Conservation (phyloP, 2,888 invertebrate species). For the Cryptocheilus praepositus region DNA sequence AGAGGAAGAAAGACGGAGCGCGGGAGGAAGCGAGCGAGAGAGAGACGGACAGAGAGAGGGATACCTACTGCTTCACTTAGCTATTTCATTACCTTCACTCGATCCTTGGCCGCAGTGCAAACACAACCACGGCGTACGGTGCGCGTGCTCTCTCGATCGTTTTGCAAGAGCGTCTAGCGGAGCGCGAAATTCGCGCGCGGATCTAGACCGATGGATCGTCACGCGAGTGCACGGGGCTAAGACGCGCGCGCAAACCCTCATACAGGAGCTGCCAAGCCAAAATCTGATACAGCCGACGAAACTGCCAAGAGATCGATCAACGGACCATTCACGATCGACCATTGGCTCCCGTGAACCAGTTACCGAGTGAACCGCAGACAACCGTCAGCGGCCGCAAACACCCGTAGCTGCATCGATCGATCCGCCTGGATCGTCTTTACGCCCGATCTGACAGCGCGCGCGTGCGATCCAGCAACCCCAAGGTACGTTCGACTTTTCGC, state of each 20-base stretch:
- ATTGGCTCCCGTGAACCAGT: constrained; percentile 20
- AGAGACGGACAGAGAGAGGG: constrained; percentile 30
- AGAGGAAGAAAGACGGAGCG: constrained; percentile 24
- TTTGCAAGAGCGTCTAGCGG: constrained; percentile 9
- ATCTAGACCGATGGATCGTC: constrained; percentile 22
- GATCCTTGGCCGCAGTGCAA: constrained; percentile 57
- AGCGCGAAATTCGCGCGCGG: constrained; percentile 34
- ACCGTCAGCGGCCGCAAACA: constrained; percentile 22
- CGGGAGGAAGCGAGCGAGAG: constrained; percentile 28
- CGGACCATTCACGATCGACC: background rate
- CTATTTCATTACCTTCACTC: constrained; percentile 68
- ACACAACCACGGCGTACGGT: constrained; percentile 49
- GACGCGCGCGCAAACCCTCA: too few relatives aligned
- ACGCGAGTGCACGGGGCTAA: background rate
- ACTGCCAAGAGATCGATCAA: too few relatives aligned
- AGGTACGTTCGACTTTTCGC: too few relatives aligned
- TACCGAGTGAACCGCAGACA: constrained; percentile 25
- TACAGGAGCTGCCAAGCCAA: too few relatives aligned
- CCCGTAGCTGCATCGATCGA: constrained; percentile 2
- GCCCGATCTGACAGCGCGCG: constrained; percentile 15
- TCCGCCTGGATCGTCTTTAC: constrained; percentile 12
- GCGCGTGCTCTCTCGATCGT: constrained; percentile 31
- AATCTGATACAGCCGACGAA: too few relatives aligned
- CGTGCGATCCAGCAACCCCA: constrained; percentile 10
- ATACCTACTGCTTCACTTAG: constrained; percentile 41